These are phyloP conservation scores for Dreissena polymorpha DNA, from an alignment of 1,140 invertebrate genomes.

Conservation along the genomic window DNA sequence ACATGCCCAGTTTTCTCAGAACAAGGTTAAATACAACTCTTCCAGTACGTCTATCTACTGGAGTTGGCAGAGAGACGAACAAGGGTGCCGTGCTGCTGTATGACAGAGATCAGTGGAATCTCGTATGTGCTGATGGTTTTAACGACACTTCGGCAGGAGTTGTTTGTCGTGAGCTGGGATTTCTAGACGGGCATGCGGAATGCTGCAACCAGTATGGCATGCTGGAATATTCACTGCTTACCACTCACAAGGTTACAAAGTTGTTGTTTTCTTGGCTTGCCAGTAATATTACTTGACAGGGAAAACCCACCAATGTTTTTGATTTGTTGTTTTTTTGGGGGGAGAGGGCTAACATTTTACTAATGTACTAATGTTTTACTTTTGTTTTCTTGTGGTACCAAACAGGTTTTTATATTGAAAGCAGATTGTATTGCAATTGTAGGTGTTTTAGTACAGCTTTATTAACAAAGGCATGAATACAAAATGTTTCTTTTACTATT, in stretches of 20 bases:
- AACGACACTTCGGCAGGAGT: slow-evolving; percentile 31
- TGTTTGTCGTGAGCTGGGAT: slow-evolving; percentile 58
- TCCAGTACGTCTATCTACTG: slow-evolving; percentile 52
- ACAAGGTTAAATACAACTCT: background rate
- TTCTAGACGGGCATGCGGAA: slow-evolving; percentile 41
- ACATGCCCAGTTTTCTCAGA: too few relatives aligned
- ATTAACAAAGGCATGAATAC: background rate
- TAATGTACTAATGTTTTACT: background rate
- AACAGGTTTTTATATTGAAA: background rate
- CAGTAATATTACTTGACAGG: background rate
- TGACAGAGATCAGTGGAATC: slow-evolving; percentile 37
- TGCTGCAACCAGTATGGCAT: slow-evolving; percentile 52
- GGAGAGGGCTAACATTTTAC: background rate
- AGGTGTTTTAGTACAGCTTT: background rate
- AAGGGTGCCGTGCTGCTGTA: slow-evolving; percentile 47
- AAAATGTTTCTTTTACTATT: too few relatives aligned
- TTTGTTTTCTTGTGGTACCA: background rate
- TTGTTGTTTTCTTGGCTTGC: background rate
- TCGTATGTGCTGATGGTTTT: slow-evolving; percentile 55
- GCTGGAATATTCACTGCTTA: slow-evolving; percentile 14
- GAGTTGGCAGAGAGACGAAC: slow-evolving; percentile 33
- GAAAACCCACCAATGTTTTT: too few relatives aligned
- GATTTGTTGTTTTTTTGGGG: background rate
- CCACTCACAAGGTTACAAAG: slow-evolving; percentile 17
- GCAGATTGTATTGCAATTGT: background rate